Evolutionary conservation across 64 coral and sea anemone species (phyloP).

Genomic region (Montipora cactus): DNA sequence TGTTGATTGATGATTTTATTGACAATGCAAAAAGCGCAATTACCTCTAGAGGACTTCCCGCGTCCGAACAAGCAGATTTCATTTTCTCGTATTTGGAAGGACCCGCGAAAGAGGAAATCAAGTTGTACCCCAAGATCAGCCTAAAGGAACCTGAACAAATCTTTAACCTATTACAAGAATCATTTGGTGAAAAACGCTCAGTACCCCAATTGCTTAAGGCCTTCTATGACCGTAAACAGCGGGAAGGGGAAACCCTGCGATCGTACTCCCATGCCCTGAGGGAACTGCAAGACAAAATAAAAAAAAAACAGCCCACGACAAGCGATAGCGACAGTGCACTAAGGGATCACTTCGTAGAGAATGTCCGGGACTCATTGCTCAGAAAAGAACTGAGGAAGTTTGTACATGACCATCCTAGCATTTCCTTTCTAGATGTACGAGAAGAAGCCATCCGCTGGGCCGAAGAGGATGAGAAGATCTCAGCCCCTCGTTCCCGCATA

Average conservation of each 20-base stretch:
- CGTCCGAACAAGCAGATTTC: no score
- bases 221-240: conserved; percentile 15
- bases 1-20: no score
- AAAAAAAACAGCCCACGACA: no score
- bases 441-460: conserved; percentile 60
- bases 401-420: neutral
- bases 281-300: no score
- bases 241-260: neutral
- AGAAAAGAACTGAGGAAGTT: conserved; percentile 55
- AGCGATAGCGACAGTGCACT: neutral
- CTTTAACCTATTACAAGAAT: no score
- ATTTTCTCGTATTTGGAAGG: no score
- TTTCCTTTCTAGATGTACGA: conserved; percentile 57
- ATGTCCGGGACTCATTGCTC: neutral
- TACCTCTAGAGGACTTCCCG: no score
- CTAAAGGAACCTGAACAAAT: no score
- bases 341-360: neutral
- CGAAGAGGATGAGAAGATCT: conserved; percentile 54
- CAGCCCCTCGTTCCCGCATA: no score
- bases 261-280: neutral
- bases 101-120: no score
- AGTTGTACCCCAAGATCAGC: no score
- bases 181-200: conserved; percentile 11
- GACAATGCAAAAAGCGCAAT: no score
- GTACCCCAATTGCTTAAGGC: neutral